Evolutionary conservation across 2,113 vertebrate genomes (phyloP), one percentile per base, ranked within the genome.

Genomic region (Oenanthe melanoleuca): DNA sequence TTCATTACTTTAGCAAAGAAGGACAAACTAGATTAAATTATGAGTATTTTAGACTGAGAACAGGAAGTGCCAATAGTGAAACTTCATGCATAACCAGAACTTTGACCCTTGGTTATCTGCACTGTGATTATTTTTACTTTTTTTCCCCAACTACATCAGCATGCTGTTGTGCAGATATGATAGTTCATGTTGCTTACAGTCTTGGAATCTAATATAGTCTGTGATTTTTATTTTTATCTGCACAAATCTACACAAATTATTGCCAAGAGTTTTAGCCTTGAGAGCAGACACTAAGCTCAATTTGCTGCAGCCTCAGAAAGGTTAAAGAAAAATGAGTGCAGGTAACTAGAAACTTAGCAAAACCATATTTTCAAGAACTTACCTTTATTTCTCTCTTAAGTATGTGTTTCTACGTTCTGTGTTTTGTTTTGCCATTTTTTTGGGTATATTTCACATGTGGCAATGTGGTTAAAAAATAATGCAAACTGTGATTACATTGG

Each of bases 101-200:
- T 96, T 97, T 92, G 94, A 91, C 89, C 95, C 64, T 75, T 55
- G 50, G 52, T 89, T 94, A 87, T 95, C 89, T 86, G 33, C 42
- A 44, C 45, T 63, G 75, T 87, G 80, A 73, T 71, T 89, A 45
- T 75, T 90, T 90, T 90, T 22, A 26, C 29, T 63, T 72, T 59
- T 60, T 69, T 71, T 9, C 37, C 37, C 81, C 33, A 37, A 21
- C 80, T 80, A 9, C 80, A 86, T 90, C 63, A 50, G 82, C 71
- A 14, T 67, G 34, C 59, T 73, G 25, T 86, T 75, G 79, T 77
- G 85, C 67, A 94, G 74, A 73, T 89, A 86, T 1, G 2, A 38
- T 67, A 42, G 47, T 64, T 80, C 0, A 0, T 57, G 60, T 63
- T 92, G 67, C 87, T 75, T 91, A 18, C 65, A 38, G 70, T 66